Base-by-base conservation (phyloP, 35 echinoderm and acorn worm species). In the Lytechinus variegatus region DNA sequence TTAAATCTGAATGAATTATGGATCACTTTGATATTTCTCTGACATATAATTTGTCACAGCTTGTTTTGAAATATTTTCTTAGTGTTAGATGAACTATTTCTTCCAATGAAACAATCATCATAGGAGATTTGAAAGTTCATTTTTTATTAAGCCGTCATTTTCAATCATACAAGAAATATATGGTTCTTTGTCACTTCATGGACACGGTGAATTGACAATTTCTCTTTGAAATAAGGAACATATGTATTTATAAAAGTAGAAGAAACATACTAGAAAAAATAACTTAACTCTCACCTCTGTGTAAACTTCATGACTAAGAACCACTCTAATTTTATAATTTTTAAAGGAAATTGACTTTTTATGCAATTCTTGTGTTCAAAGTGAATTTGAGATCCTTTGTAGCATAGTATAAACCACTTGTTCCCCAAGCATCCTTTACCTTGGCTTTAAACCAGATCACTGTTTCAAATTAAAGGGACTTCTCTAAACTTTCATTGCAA, bases 261-360 rank as follows among this genome's bases (percentile, higher is more conserved):
- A 79, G 21, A 79, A 6, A n/a, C 33, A 44, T 71, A 16, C 13
- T 2, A 24, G 66, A 79, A 79, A 79, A 79, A 16, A n/a, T 24
- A 24, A 24, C 19, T 4, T 71, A 24, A 79, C 66, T 71, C 19
- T 79, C 66, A 79, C 66, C 66, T 79, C 66, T 79, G 19, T 79
- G 66, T 79, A 79, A 79, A 79, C 66, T 79, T 79, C 19, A 79
- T 79, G 66, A 79, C 66, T 79, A 79, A 79, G 66, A 79, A 24
- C 66, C 66, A 24, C 19, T 79, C 66, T 79, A 79, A 79, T 79
- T 79, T 79, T 24, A 79, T 24, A 79, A 79, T 79, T 27, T 79
- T 24, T 24, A 21, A 19, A n/a, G 66, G 66, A 79, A 79, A 79
- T 79, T 24, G 66, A 79, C 16, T 79, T 24, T 79, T 79, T 79